Evolutionary conservation across 1,140 invertebrate genomes (phyloP), one percentile per base, ranked within the genome.

Genomic region (Chrysoperla carnea): DNA sequence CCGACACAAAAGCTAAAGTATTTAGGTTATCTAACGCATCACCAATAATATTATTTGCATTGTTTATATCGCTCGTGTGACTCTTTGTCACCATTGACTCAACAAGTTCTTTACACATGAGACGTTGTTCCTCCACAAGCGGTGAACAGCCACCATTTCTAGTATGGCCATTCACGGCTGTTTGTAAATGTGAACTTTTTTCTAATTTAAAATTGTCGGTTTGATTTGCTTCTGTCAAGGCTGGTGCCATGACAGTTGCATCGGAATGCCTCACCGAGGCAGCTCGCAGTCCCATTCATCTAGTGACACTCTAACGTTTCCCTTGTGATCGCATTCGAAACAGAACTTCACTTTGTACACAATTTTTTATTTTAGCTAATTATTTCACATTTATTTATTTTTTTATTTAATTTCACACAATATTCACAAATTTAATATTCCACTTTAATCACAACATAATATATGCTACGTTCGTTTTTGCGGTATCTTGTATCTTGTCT

Each of bases 161-260:
- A 37, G 47, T 43, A 28, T 45, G 48, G 46, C 46, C 44, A 44
- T 52, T 55, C 37, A 53, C 48, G 33, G 50, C 50, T 33, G 50
- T 53, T 42, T 62, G 59, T 47, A 63, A 55, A 46, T 63, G 59
- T 46, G 59, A 51, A 48, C 64, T 56, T 52, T 62, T 59, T 66
- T 66, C 52, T 64, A 61, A 54, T 66, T 55, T 59, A 56, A 68
- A 68, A 50, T 70, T 73, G 61, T 73, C 70, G 56, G 73, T 63
- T 64, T 70, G 72, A 52, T 65, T 68, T 48, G 67, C 58, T 67
- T 78, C 73, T 57, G 75, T 78, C 64, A 78, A 64, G 66, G 75
- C 76, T 64, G 76, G 76, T 64, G 76, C 76, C 76, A 79, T 79
- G 66, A 72, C 75, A 73, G 67, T 68, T 67, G 64, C 70, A 62